phyloP scores from a whole-genome alignment of 2,113 vertebrate genomes.

The Mormoops blainvillei region DNA sequence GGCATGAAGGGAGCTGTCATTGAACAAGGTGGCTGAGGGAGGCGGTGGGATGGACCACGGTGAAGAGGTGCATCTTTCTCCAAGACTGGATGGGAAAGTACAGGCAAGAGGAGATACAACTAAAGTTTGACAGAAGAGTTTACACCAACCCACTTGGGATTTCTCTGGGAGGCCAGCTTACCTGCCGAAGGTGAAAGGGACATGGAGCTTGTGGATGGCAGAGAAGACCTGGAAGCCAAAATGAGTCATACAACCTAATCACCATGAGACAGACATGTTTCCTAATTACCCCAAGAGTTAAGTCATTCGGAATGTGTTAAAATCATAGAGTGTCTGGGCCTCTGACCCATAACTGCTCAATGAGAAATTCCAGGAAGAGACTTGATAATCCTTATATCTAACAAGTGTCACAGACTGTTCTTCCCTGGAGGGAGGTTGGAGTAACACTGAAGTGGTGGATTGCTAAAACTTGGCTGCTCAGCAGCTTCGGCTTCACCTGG shows the following conservation, averaged over 20 bases:
- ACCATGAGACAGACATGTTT: neutral
- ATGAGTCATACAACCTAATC: neutral
- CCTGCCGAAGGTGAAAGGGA: too few relatives aligned
- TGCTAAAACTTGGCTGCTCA: neutral
- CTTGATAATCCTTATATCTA: neutral
- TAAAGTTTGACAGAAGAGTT: neutral
- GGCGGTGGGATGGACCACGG: too few relatives aligned
- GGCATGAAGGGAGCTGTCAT: fast-evolving
- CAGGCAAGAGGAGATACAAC: neutral
- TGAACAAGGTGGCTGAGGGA: neutral
- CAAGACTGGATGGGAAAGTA: neutral
- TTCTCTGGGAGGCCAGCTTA: neutral
- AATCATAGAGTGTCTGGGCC: neutral
- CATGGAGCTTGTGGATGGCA: neutral
- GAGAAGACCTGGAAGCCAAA: neutral
- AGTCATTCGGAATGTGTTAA: neutral
- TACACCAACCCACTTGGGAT: neutral
- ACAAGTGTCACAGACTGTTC: too few relatives aligned
- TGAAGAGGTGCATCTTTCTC: neutral
- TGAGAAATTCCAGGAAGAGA: neutral
- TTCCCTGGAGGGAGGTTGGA: neutral
- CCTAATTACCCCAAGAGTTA: neutral
- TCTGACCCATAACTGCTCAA: neutral
- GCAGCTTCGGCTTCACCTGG: neutral
- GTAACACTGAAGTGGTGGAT: neutral